Percentiles rank a stretch among this genome's conserved stretches.
Evolutionary conservation across 2,888 invertebrate genomes (phyloP).

Genomic region (Melangyna quadrimaculata): DNA sequence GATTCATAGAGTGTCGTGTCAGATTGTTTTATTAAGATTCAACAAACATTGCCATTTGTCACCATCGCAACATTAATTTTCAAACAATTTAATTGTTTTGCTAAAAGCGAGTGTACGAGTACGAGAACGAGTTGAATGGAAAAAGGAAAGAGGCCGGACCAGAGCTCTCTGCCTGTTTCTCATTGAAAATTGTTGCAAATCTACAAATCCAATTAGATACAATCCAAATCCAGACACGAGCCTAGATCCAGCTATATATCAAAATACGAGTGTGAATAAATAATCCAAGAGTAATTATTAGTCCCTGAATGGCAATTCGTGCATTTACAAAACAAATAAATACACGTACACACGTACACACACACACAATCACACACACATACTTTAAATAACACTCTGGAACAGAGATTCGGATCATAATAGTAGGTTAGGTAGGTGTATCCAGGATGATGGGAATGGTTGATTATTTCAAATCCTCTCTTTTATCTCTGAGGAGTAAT

Average conservation of each 20-base stretch:
- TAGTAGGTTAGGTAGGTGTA: background rate
- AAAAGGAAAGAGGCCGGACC: background rate
- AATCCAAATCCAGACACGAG: slow-evolving; percentile 6
- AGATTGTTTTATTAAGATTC: background rate
- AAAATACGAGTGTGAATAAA: slow-evolving; percentile 41
- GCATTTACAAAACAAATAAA: no score
- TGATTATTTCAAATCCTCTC: slow-evolving; percentile 19
- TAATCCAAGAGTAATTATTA: slow-evolving; percentile 64
- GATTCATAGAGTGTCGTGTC: background rate
- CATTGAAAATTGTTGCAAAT: background rate
- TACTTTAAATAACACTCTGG: slow-evolving; percentile 7
- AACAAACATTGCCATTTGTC: slow-evolving; percentile 1
- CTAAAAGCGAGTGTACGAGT: background rate
- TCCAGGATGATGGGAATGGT: background rate
- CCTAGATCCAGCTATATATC: background rate
- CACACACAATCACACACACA: slow-evolving; percentile 17
- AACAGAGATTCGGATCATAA: background rate
- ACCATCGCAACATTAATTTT: background rate
- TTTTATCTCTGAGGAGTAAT: slow-evolving; percentile 40
- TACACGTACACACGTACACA: background rate
- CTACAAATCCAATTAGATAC: background rate
- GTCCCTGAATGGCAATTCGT: slow-evolving; percentile 54
- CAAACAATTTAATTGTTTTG: slow-evolving; percentile 20
- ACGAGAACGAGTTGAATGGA: background rate
- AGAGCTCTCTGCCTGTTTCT: background rate